Base-by-base conservation (phyloP, 2,797 vertebrate species). In the Rhodeus uyekii region DNA sequence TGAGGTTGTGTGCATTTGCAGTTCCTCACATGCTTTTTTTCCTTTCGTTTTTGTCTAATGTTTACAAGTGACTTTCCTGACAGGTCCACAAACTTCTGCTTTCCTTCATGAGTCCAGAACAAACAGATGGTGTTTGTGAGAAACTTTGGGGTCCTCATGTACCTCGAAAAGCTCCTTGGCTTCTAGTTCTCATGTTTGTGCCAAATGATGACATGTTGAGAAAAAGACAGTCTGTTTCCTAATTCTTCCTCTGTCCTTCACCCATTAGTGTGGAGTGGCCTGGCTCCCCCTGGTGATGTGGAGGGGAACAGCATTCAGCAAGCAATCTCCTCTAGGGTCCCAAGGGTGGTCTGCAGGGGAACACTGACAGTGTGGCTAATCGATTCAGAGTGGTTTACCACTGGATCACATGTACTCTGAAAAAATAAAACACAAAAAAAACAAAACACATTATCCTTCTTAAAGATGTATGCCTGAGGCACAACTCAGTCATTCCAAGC, bases 321-420 rank as follows among this genome's bases (percentile, higher is more conserved):
- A 92, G 97, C 96, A 24, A 99, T 99, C 93, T 99, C 97, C 93
- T 99, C 98, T 93, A 99, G 89, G 38, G 97, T 96, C 79, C 97
- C 97, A 89, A 99, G 93, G 13, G 97, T 96, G 0, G 97, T 96
- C 95, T 99, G 97, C 90, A 99, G 91, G 42, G 98, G 97, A 89
- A 98, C 96, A 0, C 94, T 97, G 95, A 98, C 97, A 81, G 97
- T 97, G 96, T 98, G 97, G 96, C 97, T 98, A 94, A 98, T 97
- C 91, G 95, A 95, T 93, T 98, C 97, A 0, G 97, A 97, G 90
- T 98, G 97, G 91, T 98, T 98, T 58, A 96, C 95, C 92, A 97
- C 93, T 0, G 97, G 96, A 89, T 98, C 97, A 73, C 97, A 98
- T 80, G 97, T 96, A 91, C 97, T 98, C 97, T 99, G 39, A 82